A percentile compares a stretch with the other conserved stretches of the same genome.
These are phyloP conservation scores for Drosophila cyrtoloma DNA, from an alignment of 2,888 invertebrate genomes.

Conservation along the genomic window DNA sequence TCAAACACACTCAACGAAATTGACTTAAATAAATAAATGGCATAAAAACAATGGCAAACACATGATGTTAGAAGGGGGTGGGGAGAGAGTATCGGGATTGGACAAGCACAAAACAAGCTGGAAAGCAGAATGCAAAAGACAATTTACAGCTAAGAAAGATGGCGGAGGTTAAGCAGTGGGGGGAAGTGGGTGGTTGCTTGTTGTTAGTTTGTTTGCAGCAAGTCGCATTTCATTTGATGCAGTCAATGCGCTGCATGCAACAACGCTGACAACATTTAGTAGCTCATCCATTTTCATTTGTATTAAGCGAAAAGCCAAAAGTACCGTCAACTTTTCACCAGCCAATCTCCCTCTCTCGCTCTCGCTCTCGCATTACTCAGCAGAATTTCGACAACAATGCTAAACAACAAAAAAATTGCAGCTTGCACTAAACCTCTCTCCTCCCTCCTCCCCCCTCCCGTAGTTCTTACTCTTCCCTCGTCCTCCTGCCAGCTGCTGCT, in stretches of 20 bases:
- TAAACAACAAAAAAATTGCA: slow-evolving; percentile 38
- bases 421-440: slow-evolving; percentile 9
- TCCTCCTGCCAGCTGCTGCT: slow-evolving; percentile 34
- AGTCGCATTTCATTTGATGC: slow-evolving; percentile 69
- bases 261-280: slow-evolving; percentile 72
- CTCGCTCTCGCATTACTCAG: slow-evolving; percentile 46
- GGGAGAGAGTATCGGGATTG: slow-evolving; percentile 4
- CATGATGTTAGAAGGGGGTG: slow-evolving; percentile 26
- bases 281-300: slow-evolving; percentile 82
- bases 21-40: slow-evolving; percentile 79
- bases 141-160: slow-evolving; percentile 41
- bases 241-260: slow-evolving; percentile 52
- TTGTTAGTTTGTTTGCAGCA: slow-evolving; percentile 67
- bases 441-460: too few relatives aligned
- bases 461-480: background rate
- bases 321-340: slow-evolving; percentile 52
- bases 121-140: slow-evolving; percentile 38
- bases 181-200: slow-evolving; percentile 15
- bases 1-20: slow-evolving; percentile 77
- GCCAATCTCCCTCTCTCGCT: slow-evolving; percentile 19
- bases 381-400: slow-evolving; percentile 40
- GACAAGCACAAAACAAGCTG: slow-evolving; percentile 23
- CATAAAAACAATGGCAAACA: slow-evolving; percentile 73
- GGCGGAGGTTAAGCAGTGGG: background rate
- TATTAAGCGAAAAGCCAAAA: slow-evolving; percentile 73